These are phyloP conservation scores for Hirundichthys speculiger DNA, from an alignment of 2,113 vertebrate genomes.

Conservation along the genomic window DNA sequence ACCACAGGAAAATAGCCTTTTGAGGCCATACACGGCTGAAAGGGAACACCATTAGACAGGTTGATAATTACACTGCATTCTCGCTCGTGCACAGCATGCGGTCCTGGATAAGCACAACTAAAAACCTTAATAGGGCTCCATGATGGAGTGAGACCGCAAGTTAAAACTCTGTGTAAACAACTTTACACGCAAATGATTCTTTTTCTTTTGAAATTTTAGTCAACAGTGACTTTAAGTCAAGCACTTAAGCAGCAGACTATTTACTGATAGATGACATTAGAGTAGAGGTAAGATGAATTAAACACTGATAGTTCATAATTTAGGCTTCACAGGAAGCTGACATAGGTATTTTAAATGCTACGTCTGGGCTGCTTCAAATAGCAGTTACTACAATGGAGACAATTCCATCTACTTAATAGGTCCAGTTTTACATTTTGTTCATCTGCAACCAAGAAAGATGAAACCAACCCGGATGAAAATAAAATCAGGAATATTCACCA, in stretches of 20 bases:
- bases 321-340: neutral
- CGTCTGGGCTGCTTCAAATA: neutral
- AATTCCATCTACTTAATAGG: neutral
- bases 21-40: slow-evolving; percentile 39
- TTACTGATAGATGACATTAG: neutral
- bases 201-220: neutral
- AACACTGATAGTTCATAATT: slow-evolving; percentile 19
- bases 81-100: slow-evolving; percentile 45
- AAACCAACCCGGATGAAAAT: neutral
- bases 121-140: slow-evolving; percentile 44
- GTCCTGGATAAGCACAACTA: slow-evolving; percentile 41
- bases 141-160: slow-evolving; percentile 19
- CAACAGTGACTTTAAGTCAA: neutral
- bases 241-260: neutral
- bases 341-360: neutral
- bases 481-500: neutral
- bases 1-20: slow-evolving; percentile 60
- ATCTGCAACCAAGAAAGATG: neutral
- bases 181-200: neutral
- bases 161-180: slow-evolving; percentile 9
- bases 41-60: slow-evolving; percentile 56
- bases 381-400: neutral
- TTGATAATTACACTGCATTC: slow-evolving; percentile 65
- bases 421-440: neutral
- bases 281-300: slow-evolving; percentile 11